These are phyloP conservation scores for Syngnathoides biaculeatus DNA, from an alignment of 2,113 vertebrate genomes.

Conservation along the genomic window DNA sequence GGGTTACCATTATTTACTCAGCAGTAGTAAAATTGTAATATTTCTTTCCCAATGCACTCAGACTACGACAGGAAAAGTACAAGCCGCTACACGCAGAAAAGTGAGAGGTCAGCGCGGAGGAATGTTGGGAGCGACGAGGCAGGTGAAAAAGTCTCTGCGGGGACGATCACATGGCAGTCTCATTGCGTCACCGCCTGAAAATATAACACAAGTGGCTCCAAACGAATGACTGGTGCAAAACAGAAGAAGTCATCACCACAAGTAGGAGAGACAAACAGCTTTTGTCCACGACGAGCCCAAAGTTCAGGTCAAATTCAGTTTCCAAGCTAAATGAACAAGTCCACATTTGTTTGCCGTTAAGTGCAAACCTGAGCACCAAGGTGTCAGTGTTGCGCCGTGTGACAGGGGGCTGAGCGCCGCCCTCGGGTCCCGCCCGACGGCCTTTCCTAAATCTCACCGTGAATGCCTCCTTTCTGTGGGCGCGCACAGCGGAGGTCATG, in stretches of 20 bases:
- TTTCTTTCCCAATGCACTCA: conserved; percentile 5
- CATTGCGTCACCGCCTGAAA: conserved; percentile 13
- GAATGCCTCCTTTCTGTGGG: conserved; percentile 50
- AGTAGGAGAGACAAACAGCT: conserved; percentile 27
- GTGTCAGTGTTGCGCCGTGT: conserved; percentile 53
- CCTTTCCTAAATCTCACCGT: conserved; percentile 48
- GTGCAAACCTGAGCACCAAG: conserved; percentile 57
- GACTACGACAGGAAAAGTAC: conserved; percentile 54
- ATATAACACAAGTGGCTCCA: conserved; percentile 15
- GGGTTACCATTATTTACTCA: neutral
- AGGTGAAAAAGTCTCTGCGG: conserved; percentile 13
- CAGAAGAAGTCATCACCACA: conserved; percentile 38
- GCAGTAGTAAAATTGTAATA: neutral
- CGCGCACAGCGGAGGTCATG: conserved; percentile 26
- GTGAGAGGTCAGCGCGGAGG: conserved; percentile 24
- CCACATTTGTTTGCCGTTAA: conserved; percentile 40
- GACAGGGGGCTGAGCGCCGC: conserved; percentile 48
- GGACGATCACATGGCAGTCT: neutral
- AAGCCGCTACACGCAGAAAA: conserved; percentile 43
- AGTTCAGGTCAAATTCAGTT: no score
- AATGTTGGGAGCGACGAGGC: conserved; percentile 24
- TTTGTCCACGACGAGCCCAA: conserved; percentile 19
- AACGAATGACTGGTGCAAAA: conserved; percentile 39
- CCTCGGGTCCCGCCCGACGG: conserved; percentile 56
- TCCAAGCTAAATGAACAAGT: conserved; percentile 41